A percentile compares a stretch with the other conserved stretches of the same genome.
These are phyloP conservation scores for Syrmaticus mikado DNA, from an alignment of 2,113 vertebrate genomes.

Conservation along the genomic window DNA sequence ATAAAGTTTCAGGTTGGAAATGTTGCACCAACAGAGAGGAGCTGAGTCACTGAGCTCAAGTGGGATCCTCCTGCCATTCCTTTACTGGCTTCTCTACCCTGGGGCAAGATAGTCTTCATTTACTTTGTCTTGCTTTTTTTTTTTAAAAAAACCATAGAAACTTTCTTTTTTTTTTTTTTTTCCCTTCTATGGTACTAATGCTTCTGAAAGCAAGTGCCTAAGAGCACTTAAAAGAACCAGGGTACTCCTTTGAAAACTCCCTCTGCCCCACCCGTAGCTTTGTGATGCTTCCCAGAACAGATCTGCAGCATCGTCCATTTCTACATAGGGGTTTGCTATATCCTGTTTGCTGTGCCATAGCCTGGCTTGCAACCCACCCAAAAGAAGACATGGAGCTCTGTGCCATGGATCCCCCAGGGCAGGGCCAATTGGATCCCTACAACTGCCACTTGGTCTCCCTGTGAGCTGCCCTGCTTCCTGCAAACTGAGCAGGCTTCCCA, in stretches of 20 bases:
- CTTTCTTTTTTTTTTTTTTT: not conserved
- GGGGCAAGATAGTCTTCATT: slow-evolving; percentile 10
- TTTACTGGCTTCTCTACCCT: slow-evolving; percentile 21
- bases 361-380: not conserved
- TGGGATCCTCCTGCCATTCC: slow-evolving; percentile 37
- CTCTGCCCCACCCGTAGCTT: not conserved
- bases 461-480: not conserved
- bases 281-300: not conserved
- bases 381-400: not conserved
- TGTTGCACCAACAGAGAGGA: slow-evolving; percentile 31
- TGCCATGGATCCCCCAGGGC: not conserved
- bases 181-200: slow-evolving; percentile 1
- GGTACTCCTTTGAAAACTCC: slow-evolving; percentile 17
- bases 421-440: not conserved
- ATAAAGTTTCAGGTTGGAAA: slow-evolving; percentile 50
- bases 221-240: slow-evolving; percentile 8
- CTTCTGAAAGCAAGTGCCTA: slow-evolving; percentile 4
- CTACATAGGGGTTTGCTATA: not conserved
- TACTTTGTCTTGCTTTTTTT: not conserved
- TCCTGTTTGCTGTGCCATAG: not conserved
- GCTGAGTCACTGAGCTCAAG: slow-evolving; percentile 62
- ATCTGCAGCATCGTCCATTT: not conserved
- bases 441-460: not conserved
- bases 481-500: not conserved
- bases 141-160: too few relatives aligned